These are phyloP conservation scores for Cephus rjabovi DNA, from an alignment of 2,888 invertebrate species.

Conservation along the genomic window DNA sequence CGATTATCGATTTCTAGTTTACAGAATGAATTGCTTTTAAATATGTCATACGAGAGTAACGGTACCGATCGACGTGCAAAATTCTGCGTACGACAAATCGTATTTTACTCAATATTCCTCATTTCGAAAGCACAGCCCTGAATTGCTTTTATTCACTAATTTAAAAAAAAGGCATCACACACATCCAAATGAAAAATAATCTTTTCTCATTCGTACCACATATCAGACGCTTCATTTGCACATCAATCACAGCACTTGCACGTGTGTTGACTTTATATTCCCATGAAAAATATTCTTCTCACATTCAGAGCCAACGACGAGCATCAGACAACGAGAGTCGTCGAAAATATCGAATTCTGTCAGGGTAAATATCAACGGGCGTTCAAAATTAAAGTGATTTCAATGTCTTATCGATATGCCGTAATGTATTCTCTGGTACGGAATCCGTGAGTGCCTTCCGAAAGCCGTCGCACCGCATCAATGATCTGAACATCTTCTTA, in stretches of 20 bases:
- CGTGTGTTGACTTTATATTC: background rate
- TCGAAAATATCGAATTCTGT: background rate
- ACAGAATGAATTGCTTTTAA: no score
- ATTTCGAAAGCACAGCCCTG: no score
- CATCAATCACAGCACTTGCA: background rate
- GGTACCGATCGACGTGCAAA: no score
- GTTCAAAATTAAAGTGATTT: constrained; percentile 68
- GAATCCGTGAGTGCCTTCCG: constrained; percentile 82
- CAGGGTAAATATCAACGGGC: background rate
- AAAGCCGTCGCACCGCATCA: constrained; percentile 82
- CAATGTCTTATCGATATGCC: constrained; percentile 87
- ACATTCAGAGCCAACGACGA: background rate
- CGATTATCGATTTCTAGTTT: constrained; percentile 5
- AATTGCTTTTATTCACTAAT: no score
- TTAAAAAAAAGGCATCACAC: no score
- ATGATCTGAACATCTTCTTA: constrained; percentile 79
- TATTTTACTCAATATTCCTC: no score
- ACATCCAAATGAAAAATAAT: background rate
- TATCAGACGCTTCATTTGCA: background rate
- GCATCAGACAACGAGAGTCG: background rate
- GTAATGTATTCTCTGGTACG: constrained; percentile 81
- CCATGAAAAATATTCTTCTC: background rate
- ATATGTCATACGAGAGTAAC: no score
- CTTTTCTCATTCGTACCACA: background rate
- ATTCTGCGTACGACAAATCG: no score